These are phyloP conservation scores for Cossypha caffra DNA, from an alignment of 2,797 vertebrate species.

Conservation along the genomic window DNA sequence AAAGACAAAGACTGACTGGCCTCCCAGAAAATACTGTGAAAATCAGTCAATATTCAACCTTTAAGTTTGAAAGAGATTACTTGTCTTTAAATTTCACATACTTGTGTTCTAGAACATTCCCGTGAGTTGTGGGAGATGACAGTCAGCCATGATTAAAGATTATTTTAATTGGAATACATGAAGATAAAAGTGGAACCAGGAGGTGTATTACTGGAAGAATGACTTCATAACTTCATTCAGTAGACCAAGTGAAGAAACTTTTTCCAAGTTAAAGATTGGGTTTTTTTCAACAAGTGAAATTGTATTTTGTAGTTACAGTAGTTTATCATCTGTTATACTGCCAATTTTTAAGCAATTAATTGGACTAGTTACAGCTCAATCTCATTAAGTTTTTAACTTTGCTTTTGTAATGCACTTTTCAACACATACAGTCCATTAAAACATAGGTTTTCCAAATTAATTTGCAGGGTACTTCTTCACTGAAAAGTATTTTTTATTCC, in stretches of 20 bases:
- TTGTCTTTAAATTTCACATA: background rate
- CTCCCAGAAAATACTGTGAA: background rate
- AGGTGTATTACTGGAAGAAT: background rate
- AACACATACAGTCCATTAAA: background rate
- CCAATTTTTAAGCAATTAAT: background rate
- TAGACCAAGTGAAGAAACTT: background rate
- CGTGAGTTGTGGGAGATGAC: background rate
- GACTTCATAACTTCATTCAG: background rate
- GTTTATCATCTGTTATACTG: background rate
- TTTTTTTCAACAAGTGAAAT: background rate
- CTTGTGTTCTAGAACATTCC: background rate
- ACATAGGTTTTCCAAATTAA: background rate
- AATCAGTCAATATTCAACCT: background rate
- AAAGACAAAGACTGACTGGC: background rate
- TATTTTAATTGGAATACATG: background rate
- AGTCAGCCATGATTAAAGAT: background rate
- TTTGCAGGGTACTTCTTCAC: background rate
- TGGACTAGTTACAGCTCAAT: background rate
- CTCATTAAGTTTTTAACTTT: background rate
- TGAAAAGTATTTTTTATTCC: background rate
- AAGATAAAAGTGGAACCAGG: background rate
- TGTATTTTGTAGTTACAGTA: background rate
- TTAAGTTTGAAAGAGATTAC: background rate
- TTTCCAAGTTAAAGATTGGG: background rate
- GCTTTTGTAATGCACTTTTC: background rate